Base-by-base conservation (phyloP, 2,888 invertebrate genomes). In the Mimachlamys varia region DNA sequence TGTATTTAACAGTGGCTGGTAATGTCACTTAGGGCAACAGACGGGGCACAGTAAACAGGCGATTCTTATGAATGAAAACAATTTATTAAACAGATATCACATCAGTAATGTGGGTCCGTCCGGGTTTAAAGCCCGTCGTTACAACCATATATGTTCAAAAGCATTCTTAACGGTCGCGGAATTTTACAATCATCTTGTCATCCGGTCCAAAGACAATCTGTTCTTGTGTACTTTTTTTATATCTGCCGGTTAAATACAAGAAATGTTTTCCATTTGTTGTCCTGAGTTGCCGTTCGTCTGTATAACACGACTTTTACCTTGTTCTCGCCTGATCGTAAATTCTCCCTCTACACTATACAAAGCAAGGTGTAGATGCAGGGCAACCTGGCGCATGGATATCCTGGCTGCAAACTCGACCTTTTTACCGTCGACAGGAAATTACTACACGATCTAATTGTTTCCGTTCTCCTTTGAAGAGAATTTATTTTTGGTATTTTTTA, bases 371-470 rank as follows among this genome's bases (percentile, higher is more conserved):
- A 44, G 62, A 62, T 62, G 22, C 10, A 5, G 62, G 22, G n/a
- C n/a, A 62, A 22, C 62, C 62, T n/a, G 22, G 76, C 76, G 76
- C 33, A 76, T 76, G 76, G 76, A 76, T 76, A 76, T 76, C 76
- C 33, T 76, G 33, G 33, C 7, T 76, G 13, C 33, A 12, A 76
- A 76, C 76, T 22, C 76, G 27, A 76, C 76, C 76, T 10, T 76
- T 76, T 76, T 76, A 76, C 76, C 76, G 76, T 76, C 76, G 76
- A 76, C 76, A 76, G 76, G 76, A 76, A 76, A 27, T 76, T 10
- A 76, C 76, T 76, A 76, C 76, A 76, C 76, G 76, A 7, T 33
- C 4, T 76, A 76, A 76, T 76, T 76, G 76, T 76, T 76, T 76
- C 76, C 76, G 76, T 17, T 76, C 76, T 10, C 33, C 76, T 76